Conservation (phyloP, 2,113 vertebrate genomes). For the Sitta europaea region DNA sequence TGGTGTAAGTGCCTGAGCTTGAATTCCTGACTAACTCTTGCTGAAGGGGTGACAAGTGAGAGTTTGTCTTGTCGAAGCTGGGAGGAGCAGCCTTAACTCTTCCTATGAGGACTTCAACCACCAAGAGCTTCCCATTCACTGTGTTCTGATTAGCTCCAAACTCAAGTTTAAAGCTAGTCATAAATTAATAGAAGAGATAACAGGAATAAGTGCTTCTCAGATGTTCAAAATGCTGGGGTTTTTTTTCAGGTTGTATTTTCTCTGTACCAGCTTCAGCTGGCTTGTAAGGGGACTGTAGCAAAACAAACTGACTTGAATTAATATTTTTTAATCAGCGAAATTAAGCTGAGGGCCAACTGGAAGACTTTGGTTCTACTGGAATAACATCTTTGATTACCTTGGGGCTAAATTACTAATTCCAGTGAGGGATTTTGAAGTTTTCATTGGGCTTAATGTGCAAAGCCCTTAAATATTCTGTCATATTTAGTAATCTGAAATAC, state of each 20-base stretch:
- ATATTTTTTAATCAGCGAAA: conserved; percentile 40
- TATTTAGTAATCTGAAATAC: conserved; percentile 21
- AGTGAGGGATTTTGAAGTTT: conserved; percentile 37
- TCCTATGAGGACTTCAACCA: not conserved
- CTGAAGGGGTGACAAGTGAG: not conserved
- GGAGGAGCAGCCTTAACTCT: not conserved
- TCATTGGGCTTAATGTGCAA: conserved; percentile 31
- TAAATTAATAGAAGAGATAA: not conserved
- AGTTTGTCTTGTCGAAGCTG: not conserved
- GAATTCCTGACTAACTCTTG: not conserved
- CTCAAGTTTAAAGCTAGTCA: not conserved
- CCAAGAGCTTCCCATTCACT: not conserved
- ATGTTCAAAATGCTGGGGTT: not conserved
- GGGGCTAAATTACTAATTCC: conserved; percentile 48
- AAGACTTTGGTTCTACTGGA: conserved; percentile 43
- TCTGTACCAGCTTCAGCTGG: not conserved
- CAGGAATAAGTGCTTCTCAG: not conserved
- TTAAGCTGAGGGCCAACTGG: conserved; percentile 42
- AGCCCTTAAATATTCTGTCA: conserved; percentile 56
- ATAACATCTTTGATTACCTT: conserved; percentile 41
- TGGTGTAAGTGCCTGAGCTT: not conserved
- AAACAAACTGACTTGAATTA: conserved; percentile 40
- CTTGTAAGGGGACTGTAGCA: conserved; percentile 13
- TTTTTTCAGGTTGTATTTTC: not conserved
- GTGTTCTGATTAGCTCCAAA: not conserved